Conservation (phyloP, 35 echinoderm and acorn worm species). For the Ophiothrix spiculata region DNA sequence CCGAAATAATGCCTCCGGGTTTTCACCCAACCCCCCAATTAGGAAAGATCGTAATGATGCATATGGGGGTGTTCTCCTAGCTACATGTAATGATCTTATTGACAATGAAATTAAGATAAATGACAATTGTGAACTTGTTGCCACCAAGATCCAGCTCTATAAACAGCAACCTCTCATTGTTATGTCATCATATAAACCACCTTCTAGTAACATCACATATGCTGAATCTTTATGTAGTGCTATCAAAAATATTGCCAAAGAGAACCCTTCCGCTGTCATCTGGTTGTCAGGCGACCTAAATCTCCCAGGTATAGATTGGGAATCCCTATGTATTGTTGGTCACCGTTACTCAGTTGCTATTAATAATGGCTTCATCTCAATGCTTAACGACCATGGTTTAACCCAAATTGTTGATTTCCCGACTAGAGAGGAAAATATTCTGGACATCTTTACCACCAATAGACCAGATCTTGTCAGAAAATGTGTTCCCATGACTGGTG, state of each 20-base stretch:
- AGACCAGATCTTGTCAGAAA: conserved; percentile 9
- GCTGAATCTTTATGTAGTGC: too few relatives aligned
- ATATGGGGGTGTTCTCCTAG: conserved; percentile 17
- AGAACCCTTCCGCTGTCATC: conserved; percentile 18
- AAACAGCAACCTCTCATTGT: conserved; percentile 36
- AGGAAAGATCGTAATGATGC: conserved; percentile 14
- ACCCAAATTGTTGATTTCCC: background rate
- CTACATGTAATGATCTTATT: conserved; percentile 37
- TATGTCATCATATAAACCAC: conserved; percentile 17
- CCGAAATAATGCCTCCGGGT: conserved; percentile 14
- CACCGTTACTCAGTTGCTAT: conserved; percentile 22
- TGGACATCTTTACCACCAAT: conserved; percentile 16
- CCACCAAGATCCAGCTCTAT: conserved; percentile 29
- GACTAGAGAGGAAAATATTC: background rate
- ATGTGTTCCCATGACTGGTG: background rate
- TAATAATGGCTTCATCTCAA: conserved; percentile 36
- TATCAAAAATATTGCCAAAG: too few relatives aligned
- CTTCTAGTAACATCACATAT: too few relatives aligned
- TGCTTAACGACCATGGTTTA: background rate
- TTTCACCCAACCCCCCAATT: background rate
- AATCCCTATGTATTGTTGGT: background rate
- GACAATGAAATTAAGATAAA: conserved; percentile 22
- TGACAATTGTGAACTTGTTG: conserved; percentile 2
- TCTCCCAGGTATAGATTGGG: conserved; percentile 33
- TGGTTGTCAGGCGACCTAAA: conserved; percentile 44